Evolutionary conservation across 2,113 vertebrate genomes (phyloP).

Genomic region (Colistium nudipinnis): DNA sequence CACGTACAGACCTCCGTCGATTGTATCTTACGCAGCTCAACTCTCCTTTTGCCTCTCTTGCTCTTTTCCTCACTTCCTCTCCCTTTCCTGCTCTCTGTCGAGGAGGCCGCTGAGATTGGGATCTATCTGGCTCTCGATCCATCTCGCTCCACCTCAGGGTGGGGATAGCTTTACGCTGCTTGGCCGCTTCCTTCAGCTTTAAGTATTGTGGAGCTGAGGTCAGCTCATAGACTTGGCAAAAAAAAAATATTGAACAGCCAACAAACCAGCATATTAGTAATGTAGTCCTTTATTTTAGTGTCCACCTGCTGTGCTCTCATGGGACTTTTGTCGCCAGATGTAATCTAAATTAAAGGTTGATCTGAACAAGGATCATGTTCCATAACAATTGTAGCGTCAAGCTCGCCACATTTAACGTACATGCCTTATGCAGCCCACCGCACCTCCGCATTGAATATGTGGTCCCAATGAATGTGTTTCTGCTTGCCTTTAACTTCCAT

Average conservation of each 20-base stretch:
- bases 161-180: conserved; percentile 73
- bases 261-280: conserved; percentile 43
- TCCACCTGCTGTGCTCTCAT: conserved; percentile 32
- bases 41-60: conserved; percentile 10
- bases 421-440: conserved; percentile 65
- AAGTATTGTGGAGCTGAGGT: conserved; percentile 49
- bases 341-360: conserved; percentile 24
- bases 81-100: conserved; percentile 23
- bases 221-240: conserved; percentile 33
- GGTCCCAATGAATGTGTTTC: conserved; percentile 65
- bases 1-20: neutral
- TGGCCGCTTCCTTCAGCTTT: conserved; percentile 54
- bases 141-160: conserved; percentile 42
- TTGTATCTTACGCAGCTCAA: neutral
- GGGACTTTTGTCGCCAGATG: conserved; percentile 1
- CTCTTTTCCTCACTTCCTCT: conserved; percentile 23
- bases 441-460: conserved; percentile 47
- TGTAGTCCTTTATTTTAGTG: conserved; percentile 24
- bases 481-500: conserved; percentile 38
- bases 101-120: conserved; percentile 57
- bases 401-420: conserved; percentile 34
- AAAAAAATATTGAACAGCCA: conserved; percentile 22
- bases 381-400: neutral
- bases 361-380: neutral
- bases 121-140: conserved; percentile 6